Conservation (phyloP, 2,113 vertebrate species). For the Thalassoma bifasciatum region DNA sequence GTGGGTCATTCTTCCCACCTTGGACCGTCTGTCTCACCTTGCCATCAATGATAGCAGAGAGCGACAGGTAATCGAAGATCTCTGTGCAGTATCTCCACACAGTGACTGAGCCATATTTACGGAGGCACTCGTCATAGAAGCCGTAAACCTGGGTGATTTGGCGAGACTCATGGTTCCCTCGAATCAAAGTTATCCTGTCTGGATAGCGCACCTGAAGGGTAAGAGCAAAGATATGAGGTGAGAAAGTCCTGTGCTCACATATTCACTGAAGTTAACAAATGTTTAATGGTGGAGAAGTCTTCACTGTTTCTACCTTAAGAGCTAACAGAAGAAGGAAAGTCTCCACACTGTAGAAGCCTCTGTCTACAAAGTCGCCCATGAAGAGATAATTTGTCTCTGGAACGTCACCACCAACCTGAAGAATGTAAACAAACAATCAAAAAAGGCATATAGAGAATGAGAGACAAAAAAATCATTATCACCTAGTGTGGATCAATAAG, state of each 20-base stretch:
- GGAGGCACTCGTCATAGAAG: slow-evolving; percentile 95
- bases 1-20: background rate
- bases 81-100: slow-evolving; percentile 98
- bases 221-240: too few relatives aligned
- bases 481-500: too few relatives aligned
- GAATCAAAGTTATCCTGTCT: slow-evolving; percentile 94
- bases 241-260: too few relatives aligned
- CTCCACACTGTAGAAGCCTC: slow-evolving; percentile 96
- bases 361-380: slow-evolving; percentile 96
- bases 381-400: slow-evolving; percentile 97
- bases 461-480: too few relatives aligned
- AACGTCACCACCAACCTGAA: slow-evolving; percentile 92
- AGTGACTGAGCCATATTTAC: slow-evolving; percentile 95
- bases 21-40: slow-evolving; percentile 82
- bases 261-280: too few relatives aligned
- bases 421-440: background rate
- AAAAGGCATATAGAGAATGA: too few relatives aligned
- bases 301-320: slow-evolving; percentile 85
- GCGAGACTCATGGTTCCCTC: slow-evolving; percentile 94
- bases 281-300: too few relatives aligned
- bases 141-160: slow-evolving; percentile 97
- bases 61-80: slow-evolving; percentile 96
- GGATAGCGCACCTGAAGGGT: slow-evolving; percentile 90
- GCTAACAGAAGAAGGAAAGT: slow-evolving; percentile 93
- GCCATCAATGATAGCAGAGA: slow-evolving; percentile 95